Conservation (phyloP, 2,888 invertebrate species). For the Noctua fimbriata region DNA sequence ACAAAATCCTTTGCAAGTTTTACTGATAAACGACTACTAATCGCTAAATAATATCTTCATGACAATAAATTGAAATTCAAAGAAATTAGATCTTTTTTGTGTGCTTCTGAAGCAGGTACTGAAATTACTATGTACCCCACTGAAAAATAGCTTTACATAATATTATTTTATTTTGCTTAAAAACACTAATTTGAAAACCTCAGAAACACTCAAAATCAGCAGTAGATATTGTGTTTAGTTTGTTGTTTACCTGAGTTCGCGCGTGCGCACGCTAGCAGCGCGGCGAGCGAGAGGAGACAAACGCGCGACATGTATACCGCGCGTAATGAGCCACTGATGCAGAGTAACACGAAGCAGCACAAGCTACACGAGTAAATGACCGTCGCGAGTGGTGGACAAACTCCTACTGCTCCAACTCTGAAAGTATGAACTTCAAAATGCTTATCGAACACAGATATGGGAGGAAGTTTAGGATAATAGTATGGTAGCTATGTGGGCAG, state of each 20-base stretch:
- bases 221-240: background rate
- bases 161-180: background rate
- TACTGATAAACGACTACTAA: background rate
- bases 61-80: background rate
- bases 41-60: background rate
- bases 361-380: background rate
- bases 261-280: constrained; percentile 72
- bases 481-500: no score
- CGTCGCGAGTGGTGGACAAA: background rate
- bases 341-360: background rate
- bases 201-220: background rate
- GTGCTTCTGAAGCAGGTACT: background rate
- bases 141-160: background rate
- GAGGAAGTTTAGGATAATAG: background rate
- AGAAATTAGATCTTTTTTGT: background rate
- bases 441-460: background rate
- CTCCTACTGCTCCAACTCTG: background rate
- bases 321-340: constrained; percentile 1
- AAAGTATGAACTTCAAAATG: background rate
- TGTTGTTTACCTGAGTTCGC: constrained; percentile 76
- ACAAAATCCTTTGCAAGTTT: no score
- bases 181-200: background rate
- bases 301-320: constrained; percentile 13
- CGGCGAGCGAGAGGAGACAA: constrained; percentile 68
- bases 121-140: no score